phyloP scores from a whole-genome alignment of 2,888 invertebrate species.

The Spisula solida region DNA sequence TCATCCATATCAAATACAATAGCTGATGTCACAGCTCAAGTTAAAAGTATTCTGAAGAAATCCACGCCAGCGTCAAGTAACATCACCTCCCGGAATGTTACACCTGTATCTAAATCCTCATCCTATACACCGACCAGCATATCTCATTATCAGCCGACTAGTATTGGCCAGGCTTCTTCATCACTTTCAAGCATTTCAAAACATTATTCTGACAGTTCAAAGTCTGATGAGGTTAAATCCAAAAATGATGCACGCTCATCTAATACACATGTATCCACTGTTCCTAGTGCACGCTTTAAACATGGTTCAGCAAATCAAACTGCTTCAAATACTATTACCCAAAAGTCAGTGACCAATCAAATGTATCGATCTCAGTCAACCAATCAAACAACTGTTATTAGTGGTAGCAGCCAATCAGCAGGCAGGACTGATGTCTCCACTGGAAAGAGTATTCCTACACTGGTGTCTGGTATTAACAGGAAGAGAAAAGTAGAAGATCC shows the following conservation, averaged over 20 bases:
- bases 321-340: neutral
- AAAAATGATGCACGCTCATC: neutral
- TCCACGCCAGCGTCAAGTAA: neutral
- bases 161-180: neutral
- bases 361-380: neutral
- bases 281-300: neutral
- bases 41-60: neutral
- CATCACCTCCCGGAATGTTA: neutral
- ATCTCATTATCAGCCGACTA: neutral
- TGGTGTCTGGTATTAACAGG: slow-evolving; percentile 33
- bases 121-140: neutral
- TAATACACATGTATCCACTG: neutral
- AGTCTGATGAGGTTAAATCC: neutral
- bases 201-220: neutral
- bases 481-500: neutral
- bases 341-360: neutral
- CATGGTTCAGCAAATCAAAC: neutral
- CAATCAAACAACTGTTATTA: neutral
- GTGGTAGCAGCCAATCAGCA: slow-evolving; percentile 23
- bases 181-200: neutral
- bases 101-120: neutral
- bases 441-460: slow-evolving; percentile 42
- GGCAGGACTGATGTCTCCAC: neutral
- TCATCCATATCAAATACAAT: neutral
- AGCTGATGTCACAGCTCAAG: no score